Conservation (phyloP, 2,888 invertebrate genomes). For the Ashinkailepas kermadecensis region DNA sequence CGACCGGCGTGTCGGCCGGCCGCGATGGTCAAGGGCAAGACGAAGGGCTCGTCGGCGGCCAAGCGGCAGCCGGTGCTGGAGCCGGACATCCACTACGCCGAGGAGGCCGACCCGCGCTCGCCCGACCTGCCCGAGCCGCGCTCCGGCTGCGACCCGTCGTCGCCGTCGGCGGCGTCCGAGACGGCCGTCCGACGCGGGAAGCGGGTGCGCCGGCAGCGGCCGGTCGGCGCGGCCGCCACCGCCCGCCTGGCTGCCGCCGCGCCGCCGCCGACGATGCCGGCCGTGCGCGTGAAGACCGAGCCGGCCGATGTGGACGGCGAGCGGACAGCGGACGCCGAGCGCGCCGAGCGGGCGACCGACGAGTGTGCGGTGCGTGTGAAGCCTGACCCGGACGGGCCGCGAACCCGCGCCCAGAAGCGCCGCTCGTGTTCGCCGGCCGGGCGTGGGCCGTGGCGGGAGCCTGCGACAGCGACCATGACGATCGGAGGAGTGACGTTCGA, state of each 20-base stretch:
- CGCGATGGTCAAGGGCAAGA: conserved; percentile 12
- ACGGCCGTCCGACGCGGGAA: too few relatives aligned
- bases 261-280: not conserved
- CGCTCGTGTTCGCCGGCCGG: not conserved
- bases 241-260: not conserved
- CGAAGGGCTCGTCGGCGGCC: not conserved
- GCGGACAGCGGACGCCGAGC: not conserved
- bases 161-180: not conserved
- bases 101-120: conserved; percentile 7
- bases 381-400: not conserved
- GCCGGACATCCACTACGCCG: conserved; percentile 6
- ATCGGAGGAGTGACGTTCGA: not conserved
- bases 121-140: conserved; percentile 13
- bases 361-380: not conserved
- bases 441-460: not conserved
- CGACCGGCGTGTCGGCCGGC: not conserved
- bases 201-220: too few relatives aligned
- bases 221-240: not conserved
- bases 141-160: not conserved
- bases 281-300: not conserved
- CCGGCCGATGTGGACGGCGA: not conserved
- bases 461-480: not conserved
- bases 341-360: not conserved
- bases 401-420: not conserved
- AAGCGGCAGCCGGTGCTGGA: not conserved